Evolutionary conservation across 2,113 vertebrate genomes (phyloP).

Genomic region (Salvator merianae): DNA sequence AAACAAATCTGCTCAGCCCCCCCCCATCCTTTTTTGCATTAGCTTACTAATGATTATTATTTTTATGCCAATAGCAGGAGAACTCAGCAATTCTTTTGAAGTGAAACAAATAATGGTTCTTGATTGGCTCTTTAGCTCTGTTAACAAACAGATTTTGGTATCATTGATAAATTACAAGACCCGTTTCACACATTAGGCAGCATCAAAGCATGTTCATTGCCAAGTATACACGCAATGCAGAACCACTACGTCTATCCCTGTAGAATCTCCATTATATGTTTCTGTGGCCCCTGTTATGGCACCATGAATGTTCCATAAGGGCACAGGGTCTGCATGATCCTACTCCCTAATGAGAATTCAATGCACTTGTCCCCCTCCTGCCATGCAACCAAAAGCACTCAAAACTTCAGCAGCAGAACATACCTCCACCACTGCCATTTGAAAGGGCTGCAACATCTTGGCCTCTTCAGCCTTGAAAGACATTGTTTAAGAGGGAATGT

Average conservation of each 20-base stretch:
- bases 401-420: too few relatives aligned
- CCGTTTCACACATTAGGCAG: neutral
- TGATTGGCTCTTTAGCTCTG: neutral
- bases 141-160: neutral
- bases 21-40: constrained; percentile 18
- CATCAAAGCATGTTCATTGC: neutral
- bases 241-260: neutral
- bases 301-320: too few relatives aligned
- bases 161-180: neutral
- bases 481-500: too few relatives aligned
- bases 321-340: too few relatives aligned
- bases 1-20: constrained; percentile 29
- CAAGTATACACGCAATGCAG: neutral
- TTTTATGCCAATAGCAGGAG: constrained; percentile 23
- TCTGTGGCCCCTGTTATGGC: too few relatives aligned
- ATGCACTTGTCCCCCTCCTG: too few relatives aligned
- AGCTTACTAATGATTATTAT: constrained; percentile 34
- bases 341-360: too few relatives aligned
- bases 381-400: too few relatives aligned
- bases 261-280: neutral
- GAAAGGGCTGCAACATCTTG: too few relatives aligned
- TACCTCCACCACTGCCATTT: too few relatives aligned
- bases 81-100: constrained; percentile 16
- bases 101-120: constrained; percentile 4
- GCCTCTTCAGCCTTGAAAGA: too few relatives aligned